Base-by-base conservation (phyloP, 2,113 vertebrate species). In the Hyperopisus bebe region DNA sequence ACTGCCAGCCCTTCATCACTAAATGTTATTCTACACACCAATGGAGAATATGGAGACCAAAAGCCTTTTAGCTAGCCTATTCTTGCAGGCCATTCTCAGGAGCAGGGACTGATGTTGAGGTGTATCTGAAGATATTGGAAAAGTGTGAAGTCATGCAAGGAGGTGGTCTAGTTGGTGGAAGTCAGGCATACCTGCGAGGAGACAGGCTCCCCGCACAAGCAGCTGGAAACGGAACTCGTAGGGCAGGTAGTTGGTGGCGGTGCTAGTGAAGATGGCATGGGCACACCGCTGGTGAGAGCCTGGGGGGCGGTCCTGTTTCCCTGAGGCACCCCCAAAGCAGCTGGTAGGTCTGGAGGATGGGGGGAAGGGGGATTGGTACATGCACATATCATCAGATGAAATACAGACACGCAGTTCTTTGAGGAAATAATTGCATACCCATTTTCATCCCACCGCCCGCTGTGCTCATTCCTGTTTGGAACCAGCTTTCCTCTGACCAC, bases 141-240 rank as follows among this genome's bases (percentile, higher is more conserved):
- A 80, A 80, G 74, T 39, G 11, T 15, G 35, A 80, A 17, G 31
- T 15, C 10, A 3, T 21, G 80, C 1, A 50, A 9, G 58, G 31
- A 48, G 11, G 44, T 10, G 8, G 47, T 17, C 9, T 58, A 51
- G 19, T 19, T 31, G 21, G 39, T n/a, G 24, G 44, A 86, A 53
- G 39, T 46, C 35, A 13, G 39, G 24, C 90, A 48, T 96, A 99
- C 98, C 98, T 92, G 98, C 98, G 74, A 99, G 94, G 77, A 99
- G 96, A 92, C 98, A 99, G 5, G 98, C 98, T 17, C 98, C 98
- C 90, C 97, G 96, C 92, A 99, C 98, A 94, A 99, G 95, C 94
- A 99, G 96, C 95, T 98, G 97, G 0, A 99, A 99, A 95, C 94
- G 93, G 90, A 99, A 97, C 58, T 98, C 96, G 0, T 99, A 99